Percentiles rank a stretch among this genome's conserved stretches.
These are phyloP conservation scores for Conchocele bisecta DNA, from an alignment of 2,888 invertebrate genomes.

Conservation along the genomic window DNA sequence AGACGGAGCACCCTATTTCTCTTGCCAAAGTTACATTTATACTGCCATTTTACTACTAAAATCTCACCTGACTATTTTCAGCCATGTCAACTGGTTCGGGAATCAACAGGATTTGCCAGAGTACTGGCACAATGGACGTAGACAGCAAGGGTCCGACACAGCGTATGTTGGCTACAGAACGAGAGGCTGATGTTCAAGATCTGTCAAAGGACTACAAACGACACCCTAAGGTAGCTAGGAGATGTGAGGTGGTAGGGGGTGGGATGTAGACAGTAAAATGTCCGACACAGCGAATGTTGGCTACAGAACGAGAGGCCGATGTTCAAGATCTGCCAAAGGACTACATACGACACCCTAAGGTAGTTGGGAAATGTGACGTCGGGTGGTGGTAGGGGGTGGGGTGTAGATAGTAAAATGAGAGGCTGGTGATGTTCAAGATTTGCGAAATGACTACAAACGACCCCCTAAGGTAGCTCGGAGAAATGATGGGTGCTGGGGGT, in stretches of 20 bases:
- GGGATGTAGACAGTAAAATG: constrained; percentile 74
- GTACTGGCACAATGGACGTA: no score
- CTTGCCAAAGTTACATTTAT: no score
- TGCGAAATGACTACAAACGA: no score
- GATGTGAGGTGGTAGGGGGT: constrained; percentile 54
- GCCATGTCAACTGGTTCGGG: no score
- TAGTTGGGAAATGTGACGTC: no score
- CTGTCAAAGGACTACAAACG: constrained; percentile 67
- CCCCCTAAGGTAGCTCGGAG: no score
- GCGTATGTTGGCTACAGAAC: constrained; percentile 71
- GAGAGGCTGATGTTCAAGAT: constrained; percentile 68
- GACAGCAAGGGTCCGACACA: constrained; percentile 80
- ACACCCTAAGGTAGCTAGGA: constrained; percentile 81
- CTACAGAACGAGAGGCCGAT: constrained; percentile 69
- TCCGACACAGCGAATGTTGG: constrained; percentile 78
- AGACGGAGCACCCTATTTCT: no score
- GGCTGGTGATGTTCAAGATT: no score
- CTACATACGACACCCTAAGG: constrained; percentile 78
- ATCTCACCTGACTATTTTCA: background rate
- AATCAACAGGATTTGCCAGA: constrained; percentile 34
- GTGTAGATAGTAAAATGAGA: no score
- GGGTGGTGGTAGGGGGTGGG: no score
- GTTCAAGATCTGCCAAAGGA: constrained; percentile 65
- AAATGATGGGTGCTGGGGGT: no score
- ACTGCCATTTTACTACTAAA: no score